phyloP scores from a whole-genome alignment of 1,140 invertebrate species.

The Liolophura sinensis region DNA sequence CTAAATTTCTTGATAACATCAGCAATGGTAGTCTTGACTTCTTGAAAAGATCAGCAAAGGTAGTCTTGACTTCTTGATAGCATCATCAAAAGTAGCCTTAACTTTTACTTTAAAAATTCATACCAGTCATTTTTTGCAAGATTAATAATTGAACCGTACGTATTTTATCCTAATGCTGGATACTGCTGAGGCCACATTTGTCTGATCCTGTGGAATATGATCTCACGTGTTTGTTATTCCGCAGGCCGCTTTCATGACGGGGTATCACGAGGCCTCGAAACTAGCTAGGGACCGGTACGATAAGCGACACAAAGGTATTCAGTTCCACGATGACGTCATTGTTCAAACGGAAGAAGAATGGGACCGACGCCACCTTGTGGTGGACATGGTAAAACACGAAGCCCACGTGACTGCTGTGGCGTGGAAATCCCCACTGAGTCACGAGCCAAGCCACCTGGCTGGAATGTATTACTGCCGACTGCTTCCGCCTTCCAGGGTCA shows the following conservation, averaged over 20 bases:
- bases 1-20: too few relatives aligned
- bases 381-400: slow-evolving; percentile 12
- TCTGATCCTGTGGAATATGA: too few relatives aligned
- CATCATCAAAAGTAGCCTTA: too few relatives aligned
- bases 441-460: slow-evolving; percentile 4
- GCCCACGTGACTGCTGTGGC: slow-evolving; percentile 19
- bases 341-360: slow-evolving; percentile 7
- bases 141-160: too few relatives aligned
- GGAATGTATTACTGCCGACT: slow-evolving; percentile 24
- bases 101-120: too few relatives aligned
- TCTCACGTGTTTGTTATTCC: not conserved
- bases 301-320: slow-evolving; percentile 9
- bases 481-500: slow-evolving; percentile 26
- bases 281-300: slow-evolving; percentile 12
- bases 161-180: too few relatives aligned
- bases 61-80: too few relatives aligned
- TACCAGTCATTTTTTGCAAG: too few relatives aligned
- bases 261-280: slow-evolving; percentile 18
- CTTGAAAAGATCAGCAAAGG: too few relatives aligned
- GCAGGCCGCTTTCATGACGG: slow-evolving; percentile 20
- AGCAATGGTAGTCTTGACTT: too few relatives aligned
- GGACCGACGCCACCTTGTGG: slow-evolving; percentile 2
- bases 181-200: too few relatives aligned
- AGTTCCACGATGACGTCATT: slow-evolving; percentile 18
- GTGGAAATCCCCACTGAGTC: not conserved